Evolutionary conservation across 1,140 invertebrate genomes (phyloP), one percentile per base, ranked within the genome.

Genomic region (Drosophila biarmipes): DNA sequence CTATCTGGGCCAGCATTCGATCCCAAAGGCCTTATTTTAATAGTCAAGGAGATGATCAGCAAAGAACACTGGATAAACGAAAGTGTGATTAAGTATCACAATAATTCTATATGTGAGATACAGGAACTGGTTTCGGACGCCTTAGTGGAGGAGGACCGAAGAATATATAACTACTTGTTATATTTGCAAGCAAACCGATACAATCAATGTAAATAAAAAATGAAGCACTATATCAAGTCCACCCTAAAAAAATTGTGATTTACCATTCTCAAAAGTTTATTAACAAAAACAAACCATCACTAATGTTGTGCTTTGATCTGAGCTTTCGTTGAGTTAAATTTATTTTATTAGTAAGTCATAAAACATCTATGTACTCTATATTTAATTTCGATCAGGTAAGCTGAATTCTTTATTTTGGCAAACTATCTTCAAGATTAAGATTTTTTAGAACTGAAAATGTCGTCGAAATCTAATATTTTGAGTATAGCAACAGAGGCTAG

Each of bases 271-370:
- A 15, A 35, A 4, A 21, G 15, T n/a, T 12, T 10, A 14, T 12
- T 14, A 6, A 27, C 6, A 27, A 2, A 8, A 24, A 6, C 11
- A 0, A 19, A 2, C 61, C 61, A 59, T 61, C 55, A 1, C 61
- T 35, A 61, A 55, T 61, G 19, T 2, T 12, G 21, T 45, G 61
- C 61, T 64, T 64, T 64, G 2, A 0, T 34, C 8, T 10, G 8
- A 43, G 29, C 51, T 46, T 59, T 27, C 2, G 15, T 12, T 37
- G 14, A 12, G n/a, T n/a, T n/a, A 51, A 37, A 35, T n/a, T n/a
- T 11, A 29, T 59, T 59, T 24, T n/a, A 63, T 34, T 34, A n/a
- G 37, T 43, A 43, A 58, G 43, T 19, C n/a, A n/a, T n/a, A n/a
- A n/a, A n/a, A n/a, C n/a, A n/a, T n/a, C n/a, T n/a, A n/a, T n/a